A percentile compares a stretch with the other conserved stretches of the same genome.
phyloP scores from a whole-genome alignment of 2,113 vertebrate species.

The Theristicus caerulescens region DNA sequence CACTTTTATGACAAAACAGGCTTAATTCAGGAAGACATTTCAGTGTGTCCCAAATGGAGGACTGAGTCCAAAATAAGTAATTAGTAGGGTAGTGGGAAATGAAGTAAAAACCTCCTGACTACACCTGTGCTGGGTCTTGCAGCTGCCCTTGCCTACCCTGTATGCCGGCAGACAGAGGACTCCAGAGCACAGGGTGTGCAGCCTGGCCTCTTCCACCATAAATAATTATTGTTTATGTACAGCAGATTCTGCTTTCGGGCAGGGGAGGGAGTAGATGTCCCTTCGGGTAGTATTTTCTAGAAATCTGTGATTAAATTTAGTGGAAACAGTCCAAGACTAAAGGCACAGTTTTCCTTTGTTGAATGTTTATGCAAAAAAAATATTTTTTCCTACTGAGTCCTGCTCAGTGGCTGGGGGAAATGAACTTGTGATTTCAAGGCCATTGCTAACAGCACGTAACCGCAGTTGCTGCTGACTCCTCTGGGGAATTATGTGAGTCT shows the following conservation, averaged over 20 bases:
- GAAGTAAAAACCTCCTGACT: background rate
- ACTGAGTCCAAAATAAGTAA: background rate
- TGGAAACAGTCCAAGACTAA: background rate
- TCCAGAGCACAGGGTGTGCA: background rate
- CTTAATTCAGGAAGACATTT: background rate
- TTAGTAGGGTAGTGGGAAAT: background rate
- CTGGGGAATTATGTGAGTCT: background rate
- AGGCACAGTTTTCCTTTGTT: background rate
- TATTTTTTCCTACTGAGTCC: background rate
- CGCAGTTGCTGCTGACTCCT: background rate
- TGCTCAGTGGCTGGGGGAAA: background rate
- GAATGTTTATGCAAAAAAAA: background rate
- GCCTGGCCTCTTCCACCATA: background rate
- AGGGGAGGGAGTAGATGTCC: background rate
- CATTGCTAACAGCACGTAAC: background rate
- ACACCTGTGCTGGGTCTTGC: background rate
- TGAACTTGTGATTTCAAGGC: background rate
- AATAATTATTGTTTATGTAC: background rate
- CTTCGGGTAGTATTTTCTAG: background rate
- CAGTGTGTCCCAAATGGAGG: background rate
- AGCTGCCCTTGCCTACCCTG: background rate
- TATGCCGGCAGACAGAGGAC: background rate
- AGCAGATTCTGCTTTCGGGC: background rate
- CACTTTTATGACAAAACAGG: background rate
- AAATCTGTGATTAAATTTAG: background rate